Conservation (phyloP, 2,113 vertebrate species). For the Diglossa brunneiventris region DNA sequence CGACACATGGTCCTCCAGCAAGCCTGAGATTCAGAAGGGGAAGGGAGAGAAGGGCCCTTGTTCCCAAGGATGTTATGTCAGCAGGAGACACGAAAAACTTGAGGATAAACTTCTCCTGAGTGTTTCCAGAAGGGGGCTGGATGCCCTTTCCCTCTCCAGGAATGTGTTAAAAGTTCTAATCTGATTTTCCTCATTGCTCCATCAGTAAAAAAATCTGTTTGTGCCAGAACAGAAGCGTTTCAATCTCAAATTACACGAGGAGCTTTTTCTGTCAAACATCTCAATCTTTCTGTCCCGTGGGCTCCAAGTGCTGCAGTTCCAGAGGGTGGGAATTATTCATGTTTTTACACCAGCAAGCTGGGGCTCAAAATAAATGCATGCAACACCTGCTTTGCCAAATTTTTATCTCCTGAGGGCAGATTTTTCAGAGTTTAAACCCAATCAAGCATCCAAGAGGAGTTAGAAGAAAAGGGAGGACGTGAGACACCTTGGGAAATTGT, state of each 20-base stretch:
- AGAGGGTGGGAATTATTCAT: neutral
- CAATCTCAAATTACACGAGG: neutral
- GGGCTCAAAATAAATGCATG: neutral
- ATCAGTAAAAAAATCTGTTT: neutral
- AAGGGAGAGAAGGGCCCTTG: neutral
- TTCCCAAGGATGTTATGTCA: fast-evolving
- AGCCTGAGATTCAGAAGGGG: neutral
- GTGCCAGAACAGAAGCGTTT: neutral
- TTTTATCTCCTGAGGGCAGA: neutral
- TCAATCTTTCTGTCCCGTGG: constrained; percentile 16
- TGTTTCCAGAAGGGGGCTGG: neutral
- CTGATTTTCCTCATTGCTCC: neutral
- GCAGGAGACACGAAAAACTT: neutral
- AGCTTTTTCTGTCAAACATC: constrained; percentile 11
- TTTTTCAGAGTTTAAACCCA: neutral
- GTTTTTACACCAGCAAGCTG: neutral
- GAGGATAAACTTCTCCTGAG: neutral
- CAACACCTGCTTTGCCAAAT: constrained; percentile 3
- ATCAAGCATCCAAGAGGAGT: neutral
- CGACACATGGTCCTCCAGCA: neutral
- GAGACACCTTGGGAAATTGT: neutral
- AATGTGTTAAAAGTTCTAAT: neutral
- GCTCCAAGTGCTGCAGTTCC: neutral
- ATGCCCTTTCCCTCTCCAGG: neutral
- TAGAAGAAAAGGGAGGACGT: neutral